Evolutionary conservation across 2,113 vertebrate genomes (phyloP).

Genomic region (Pagrus major): DNA sequence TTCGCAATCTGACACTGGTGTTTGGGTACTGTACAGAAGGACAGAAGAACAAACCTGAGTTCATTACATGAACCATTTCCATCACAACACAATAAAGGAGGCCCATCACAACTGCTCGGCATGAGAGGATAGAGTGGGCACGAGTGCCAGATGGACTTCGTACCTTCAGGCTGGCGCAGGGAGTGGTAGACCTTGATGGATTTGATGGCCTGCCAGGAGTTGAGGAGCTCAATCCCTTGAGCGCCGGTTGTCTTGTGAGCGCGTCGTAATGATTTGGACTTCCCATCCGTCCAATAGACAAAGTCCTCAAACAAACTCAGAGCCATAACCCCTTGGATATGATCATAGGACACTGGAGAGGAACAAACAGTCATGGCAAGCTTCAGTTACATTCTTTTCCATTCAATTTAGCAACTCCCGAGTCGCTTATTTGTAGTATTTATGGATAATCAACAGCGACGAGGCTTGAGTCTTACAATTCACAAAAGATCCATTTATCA

Average conservation of each 20-base stretch:
- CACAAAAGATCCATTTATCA: not conserved
- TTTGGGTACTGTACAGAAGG: slow-evolving; percentile 87
- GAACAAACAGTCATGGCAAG: slow-evolving; percentile 62
- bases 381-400: not conserved
- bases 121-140: slow-evolving; percentile 12
- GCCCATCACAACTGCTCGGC: slow-evolving; percentile 6
- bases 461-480: not conserved
- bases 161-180: slow-evolving; percentile 97
- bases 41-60: slow-evolving; percentile 33
- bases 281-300: slow-evolving; percentile 98
- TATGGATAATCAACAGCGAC: not conserved
- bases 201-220: slow-evolving; percentile 98
- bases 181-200: slow-evolving; percentile 98
- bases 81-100: slow-evolving; percentile 23
- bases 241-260: slow-evolving; percentile 96
- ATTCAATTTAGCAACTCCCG: not conserved
- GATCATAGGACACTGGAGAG: slow-evolving; percentile 92
- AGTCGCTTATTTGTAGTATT: not conserved
- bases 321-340: slow-evolving; percentile 95
- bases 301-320: slow-evolving; percentile 98
- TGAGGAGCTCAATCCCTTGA: slow-evolving; percentile 91
- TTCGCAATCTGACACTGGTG: slow-evolving; percentile 94
- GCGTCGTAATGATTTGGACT: slow-evolving; percentile 96
- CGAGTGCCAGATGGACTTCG: slow-evolving; percentile 66
- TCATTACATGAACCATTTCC: slow-evolving; percentile 36